Evolutionary conservation across 2,888 invertebrate genomes (phyloP).

Genomic region (Tromatobia lineatoria): DNA sequence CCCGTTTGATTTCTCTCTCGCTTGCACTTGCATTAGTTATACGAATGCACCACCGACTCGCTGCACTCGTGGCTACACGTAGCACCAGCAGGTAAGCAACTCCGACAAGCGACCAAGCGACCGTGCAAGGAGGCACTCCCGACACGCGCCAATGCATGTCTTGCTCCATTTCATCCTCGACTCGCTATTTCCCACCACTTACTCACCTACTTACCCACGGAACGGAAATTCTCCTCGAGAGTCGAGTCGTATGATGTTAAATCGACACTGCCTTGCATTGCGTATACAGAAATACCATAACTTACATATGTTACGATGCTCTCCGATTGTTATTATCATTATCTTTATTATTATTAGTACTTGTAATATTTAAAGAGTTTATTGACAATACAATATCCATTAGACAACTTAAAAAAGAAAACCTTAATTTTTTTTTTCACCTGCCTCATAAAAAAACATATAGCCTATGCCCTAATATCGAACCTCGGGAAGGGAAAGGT

Average conservation of each 20-base stretch:
- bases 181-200: constrained; percentile 81
- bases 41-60: constrained; percentile 29
- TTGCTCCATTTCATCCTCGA: constrained; percentile 84
- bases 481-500: too few species aligned
- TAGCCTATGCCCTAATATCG: too few species aligned
- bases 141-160: constrained; percentile 85
- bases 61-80: constrained; percentile 38
- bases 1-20: constrained; percentile 11
- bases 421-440: too few species aligned
- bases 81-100: not conserved
- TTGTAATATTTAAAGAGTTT: too few species aligned
- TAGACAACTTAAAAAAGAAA: too few species aligned
- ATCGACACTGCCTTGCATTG: constrained; percentile 21
- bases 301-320: not conserved
- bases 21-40: constrained; percentile 5
- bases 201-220: constrained; percentile 84
- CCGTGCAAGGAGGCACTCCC: constrained; percentile 79
- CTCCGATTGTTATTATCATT: not conserved
- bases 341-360: not conserved
- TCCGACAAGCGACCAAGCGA: constrained; percentile 9
- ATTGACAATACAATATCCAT: too few species aligned
- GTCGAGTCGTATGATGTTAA: constrained; percentile 51
- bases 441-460: too few species aligned
- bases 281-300: constrained; percentile 6
- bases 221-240: constrained; percentile 82